These are phyloP conservation scores for Eupithecia subfuscata DNA, from an alignment of 2,888 invertebrate species.

Conservation along the genomic window DNA sequence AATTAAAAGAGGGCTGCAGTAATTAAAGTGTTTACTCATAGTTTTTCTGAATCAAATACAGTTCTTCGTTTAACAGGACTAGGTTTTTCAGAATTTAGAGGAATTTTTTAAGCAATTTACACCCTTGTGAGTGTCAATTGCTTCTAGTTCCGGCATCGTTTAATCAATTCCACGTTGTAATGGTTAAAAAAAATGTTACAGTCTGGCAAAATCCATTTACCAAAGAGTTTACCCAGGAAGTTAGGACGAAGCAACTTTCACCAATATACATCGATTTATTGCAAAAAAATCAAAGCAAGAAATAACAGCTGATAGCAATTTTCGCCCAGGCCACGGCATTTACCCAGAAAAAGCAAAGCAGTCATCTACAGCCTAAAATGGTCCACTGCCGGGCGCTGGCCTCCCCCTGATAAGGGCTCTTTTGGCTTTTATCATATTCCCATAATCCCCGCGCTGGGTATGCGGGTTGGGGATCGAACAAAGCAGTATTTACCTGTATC, in stretches of 20 bases:
- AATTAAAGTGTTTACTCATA: neutral
- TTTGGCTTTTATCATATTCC: neutral
- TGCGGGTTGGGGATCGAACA: neutral
- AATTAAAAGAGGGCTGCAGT: neutral
- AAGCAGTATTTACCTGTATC: constrained; percentile 14
- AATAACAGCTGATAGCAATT: neutral
- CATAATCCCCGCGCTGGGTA: neutral
- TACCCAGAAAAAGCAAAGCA: neutral
- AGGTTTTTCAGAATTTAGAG: too few species aligned
- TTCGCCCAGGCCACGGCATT: neutral
- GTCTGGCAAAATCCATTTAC: neutral
- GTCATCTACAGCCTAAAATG: neutral
- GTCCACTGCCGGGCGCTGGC: neutral
- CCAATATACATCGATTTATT: neutral
- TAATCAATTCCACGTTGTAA: neutral
- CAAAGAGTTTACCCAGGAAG: neutral
- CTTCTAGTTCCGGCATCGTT: neutral
- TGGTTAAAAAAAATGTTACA: neutral
- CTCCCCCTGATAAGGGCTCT: neutral
- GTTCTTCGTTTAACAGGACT: neutral
- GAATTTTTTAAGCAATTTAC: too few species aligned
- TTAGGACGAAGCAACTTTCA: neutral
- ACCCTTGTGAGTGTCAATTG: neutral
- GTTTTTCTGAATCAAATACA: too few species aligned
- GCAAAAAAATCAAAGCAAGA: neutral